Evolutionary conservation across 2,113 vertebrate genomes (phyloP).

Genomic region (Boulengeromyrus knoepffleri): DNA sequence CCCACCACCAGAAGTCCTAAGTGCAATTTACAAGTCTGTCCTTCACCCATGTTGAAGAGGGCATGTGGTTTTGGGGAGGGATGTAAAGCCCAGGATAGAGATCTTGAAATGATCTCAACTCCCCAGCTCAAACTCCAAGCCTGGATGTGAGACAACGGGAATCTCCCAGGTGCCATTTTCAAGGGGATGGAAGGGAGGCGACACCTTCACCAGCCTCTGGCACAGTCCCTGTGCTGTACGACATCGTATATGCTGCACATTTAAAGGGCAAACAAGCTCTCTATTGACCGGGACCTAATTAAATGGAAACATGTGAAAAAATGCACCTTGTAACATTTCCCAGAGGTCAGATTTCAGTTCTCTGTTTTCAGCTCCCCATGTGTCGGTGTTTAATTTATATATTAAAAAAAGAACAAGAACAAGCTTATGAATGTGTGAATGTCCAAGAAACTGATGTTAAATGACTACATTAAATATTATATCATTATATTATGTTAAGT

Average conservation of each 20-base stretch:
- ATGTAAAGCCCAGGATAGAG: not conserved
- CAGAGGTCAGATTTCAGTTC: not conserved
- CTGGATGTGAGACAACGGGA: not conserved
- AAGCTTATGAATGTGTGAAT: not conserved
- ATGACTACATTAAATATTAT: not conserved
- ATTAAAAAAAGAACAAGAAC: not conserved
- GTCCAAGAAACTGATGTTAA: not conserved
- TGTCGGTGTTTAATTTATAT: not conserved
- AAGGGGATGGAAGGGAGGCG: not conserved
- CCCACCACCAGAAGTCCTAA: not conserved
- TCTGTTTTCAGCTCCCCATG: not conserved
- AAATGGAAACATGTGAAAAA: not conserved
- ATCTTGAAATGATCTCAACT: not conserved
- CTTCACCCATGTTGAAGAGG: not conserved
- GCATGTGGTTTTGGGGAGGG: not conserved
- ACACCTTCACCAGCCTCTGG: not conserved
- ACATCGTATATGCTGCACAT: not conserved
- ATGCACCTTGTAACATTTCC: not conserved
- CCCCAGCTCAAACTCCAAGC: not conserved
- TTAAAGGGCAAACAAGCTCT: not conserved
- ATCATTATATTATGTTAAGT: not conserved
- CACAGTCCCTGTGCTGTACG: not conserved
- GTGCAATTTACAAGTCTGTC: not conserved
- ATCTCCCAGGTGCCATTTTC: not conserved
- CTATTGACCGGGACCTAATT: not conserved